These are phyloP conservation scores for Saccostrea glomerata DNA, from an alignment of 1,140 invertebrate species.

Conservation along the genomic window DNA sequence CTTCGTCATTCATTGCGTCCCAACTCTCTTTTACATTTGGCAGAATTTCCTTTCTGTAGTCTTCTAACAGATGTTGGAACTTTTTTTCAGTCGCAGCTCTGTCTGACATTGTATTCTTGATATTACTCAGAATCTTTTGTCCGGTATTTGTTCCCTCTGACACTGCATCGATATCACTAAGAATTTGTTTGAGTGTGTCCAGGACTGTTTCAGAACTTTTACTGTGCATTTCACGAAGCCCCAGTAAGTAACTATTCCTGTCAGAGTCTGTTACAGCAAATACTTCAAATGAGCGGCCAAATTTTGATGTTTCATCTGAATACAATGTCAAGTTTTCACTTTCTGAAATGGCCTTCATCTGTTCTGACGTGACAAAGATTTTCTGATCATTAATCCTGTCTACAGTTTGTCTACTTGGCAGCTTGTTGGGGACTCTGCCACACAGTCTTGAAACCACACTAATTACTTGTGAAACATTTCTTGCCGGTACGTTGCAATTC, in stretches of 20 bases:
- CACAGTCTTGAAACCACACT: constrained; percentile 14
- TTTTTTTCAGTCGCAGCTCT: constrained; percentile 53
- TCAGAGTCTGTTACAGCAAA: constrained; percentile 48
- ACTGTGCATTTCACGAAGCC: constrained; percentile 42
- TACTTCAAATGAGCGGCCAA: constrained; percentile 47
- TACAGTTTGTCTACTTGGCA: constrained; percentile 26
- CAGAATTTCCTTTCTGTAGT: constrained; percentile 48
- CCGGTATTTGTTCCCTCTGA: constrained; percentile 18
- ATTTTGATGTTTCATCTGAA: constrained; percentile 55
- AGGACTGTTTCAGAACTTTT: constrained; percentile 20
- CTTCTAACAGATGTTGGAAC: constrained; percentile 48
- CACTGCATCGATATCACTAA: constrained; percentile 44
- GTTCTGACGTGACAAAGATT: background rate
- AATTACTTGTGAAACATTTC: constrained; percentile 39
- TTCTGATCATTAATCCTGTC: constrained; percentile 48
- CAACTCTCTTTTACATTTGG: constrained; percentile 45
- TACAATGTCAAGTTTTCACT: constrained; percentile 49
- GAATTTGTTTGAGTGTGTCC: constrained; percentile 41
- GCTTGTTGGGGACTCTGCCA: background rate
- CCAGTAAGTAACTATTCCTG: constrained; percentile 20
- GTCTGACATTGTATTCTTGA: constrained; percentile 55
- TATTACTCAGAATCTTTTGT: constrained; percentile 35
- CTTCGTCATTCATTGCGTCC: constrained; percentile 31
- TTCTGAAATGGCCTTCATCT: constrained; percentile 31
- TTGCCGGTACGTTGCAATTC: constrained; percentile 34